Conservation (phyloP, 2,797 vertebrate species). For the Carcharodon carcharias region DNA sequence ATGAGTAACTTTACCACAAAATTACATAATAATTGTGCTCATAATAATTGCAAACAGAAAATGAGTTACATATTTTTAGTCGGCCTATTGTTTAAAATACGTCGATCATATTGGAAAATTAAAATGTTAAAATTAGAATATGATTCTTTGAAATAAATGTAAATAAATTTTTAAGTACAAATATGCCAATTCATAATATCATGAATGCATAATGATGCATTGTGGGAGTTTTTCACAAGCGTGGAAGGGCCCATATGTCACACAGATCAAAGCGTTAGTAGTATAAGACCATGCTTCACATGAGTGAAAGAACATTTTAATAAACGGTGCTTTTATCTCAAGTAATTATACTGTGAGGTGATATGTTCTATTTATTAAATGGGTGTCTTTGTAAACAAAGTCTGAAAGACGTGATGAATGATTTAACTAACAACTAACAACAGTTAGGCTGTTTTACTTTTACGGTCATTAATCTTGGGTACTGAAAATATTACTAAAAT, state of each 20-base stretch:
- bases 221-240: slow-evolving; percentile 25
- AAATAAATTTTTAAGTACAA: not conserved
- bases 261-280: not conserved
- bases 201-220: slow-evolving; percentile 25
- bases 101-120: not conserved
- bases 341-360: not conserved
- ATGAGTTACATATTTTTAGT: too few relatives aligned
- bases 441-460: not conserved
- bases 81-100: not conserved
- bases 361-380: not conserved
- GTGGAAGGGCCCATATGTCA: not conserved
- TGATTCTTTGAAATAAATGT: not conserved
- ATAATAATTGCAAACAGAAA: not conserved
- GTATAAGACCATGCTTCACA: not conserved
- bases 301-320: not conserved
- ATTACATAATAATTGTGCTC: slow-evolving; percentile 44
- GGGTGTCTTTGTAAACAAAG: not conserved
- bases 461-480: not conserved
- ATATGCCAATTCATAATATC: not conserved
- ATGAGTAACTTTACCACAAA: slow-evolving; percentile 49
- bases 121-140: not conserved
- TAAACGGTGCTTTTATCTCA: not conserved
- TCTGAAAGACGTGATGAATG: not conserved
- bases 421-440: not conserved
- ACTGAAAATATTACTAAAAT: not conserved